phyloP scores from a whole-genome alignment of 1,140 invertebrate species.

The Aphis gossypii region DNA sequence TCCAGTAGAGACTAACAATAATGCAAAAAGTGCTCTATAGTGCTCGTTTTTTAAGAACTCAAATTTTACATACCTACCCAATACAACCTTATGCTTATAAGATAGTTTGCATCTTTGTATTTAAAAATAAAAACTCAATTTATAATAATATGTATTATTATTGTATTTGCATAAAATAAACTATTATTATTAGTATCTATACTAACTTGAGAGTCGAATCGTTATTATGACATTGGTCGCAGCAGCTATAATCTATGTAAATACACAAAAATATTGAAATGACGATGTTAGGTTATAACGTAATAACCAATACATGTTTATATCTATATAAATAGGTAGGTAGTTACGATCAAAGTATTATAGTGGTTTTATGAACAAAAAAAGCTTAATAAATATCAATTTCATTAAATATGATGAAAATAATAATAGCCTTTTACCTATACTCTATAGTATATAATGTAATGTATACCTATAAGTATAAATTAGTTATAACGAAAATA shows the following conservation, averaged over 20 bases:
- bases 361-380: not conserved
- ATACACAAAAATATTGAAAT: not conserved
- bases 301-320: not conserved
- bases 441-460: too few relatives aligned
- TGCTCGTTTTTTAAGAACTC: too few relatives aligned
- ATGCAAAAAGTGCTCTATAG: not conserved
- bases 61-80: too few relatives aligned
- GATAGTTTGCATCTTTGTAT: too few relatives aligned
- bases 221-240: not conserved
- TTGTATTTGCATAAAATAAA: too few relatives aligned
- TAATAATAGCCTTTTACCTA: not conserved
- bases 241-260: not conserved
- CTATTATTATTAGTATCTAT: too few relatives aligned
- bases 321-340: not conserved
- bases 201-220: too few relatives aligned
- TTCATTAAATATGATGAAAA: not conserved
- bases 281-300: not conserved
- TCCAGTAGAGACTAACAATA: not conserved
- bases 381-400: not conserved
- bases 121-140: too few relatives aligned
- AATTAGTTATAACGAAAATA: not conserved
- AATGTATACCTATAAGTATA: not conserved
- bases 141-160: too few relatives aligned
- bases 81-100: too few relatives aligned
- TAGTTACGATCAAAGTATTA: not conserved